Evolutionary conservation across 2,888 invertebrate genomes (phyloP).

Genomic region (Leptopilina drosophilae): DNA sequence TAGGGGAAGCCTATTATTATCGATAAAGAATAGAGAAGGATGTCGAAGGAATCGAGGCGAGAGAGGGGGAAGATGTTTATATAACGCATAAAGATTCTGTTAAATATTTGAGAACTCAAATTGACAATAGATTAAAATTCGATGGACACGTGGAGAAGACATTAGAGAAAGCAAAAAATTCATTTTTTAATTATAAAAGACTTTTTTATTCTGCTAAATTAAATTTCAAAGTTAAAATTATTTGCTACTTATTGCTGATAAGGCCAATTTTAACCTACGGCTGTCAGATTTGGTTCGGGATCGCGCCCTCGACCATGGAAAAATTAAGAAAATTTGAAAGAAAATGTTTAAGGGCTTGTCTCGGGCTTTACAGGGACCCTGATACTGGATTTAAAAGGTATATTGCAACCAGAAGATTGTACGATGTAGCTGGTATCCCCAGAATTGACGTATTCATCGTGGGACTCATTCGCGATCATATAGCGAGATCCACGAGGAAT

Average conservation of each 20-base stretch:
- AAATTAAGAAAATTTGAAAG: not conserved
- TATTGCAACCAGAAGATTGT: not conserved
- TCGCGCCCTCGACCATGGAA: not conserved
- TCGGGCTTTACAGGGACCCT: not conserved
- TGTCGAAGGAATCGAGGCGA: too few relatives aligned
- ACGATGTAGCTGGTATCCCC: not conserved
- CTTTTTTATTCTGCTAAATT: conserved; percentile 47
- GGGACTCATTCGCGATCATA: too few relatives aligned
- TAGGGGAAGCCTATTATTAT: too few relatives aligned
- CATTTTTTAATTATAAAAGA: conserved; percentile 31
- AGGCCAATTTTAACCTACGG: not conserved
- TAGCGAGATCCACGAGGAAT: too few relatives aligned
- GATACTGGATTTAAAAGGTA: not conserved
- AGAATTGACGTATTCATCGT: not conserved
- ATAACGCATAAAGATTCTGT: not conserved
- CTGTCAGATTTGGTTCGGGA: not conserved
- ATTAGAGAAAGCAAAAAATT: conserved; percentile 48
- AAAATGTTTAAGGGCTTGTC: not conserved
- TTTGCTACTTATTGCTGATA: conserved; percentile 47
- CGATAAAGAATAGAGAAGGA: too few relatives aligned
- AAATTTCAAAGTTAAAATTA: conserved; percentile 40
- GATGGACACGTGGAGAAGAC: conserved; percentile 18
- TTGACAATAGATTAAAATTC: conserved; percentile 25
- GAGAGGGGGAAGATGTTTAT: too few relatives aligned
- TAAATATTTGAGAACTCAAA: conserved; percentile 36